A percentile compares a stretch with the other conserved stretches of the same genome.
phyloP scores from a whole-genome alignment of 2,113 vertebrate genomes.

The Penelope pileata region DNA sequence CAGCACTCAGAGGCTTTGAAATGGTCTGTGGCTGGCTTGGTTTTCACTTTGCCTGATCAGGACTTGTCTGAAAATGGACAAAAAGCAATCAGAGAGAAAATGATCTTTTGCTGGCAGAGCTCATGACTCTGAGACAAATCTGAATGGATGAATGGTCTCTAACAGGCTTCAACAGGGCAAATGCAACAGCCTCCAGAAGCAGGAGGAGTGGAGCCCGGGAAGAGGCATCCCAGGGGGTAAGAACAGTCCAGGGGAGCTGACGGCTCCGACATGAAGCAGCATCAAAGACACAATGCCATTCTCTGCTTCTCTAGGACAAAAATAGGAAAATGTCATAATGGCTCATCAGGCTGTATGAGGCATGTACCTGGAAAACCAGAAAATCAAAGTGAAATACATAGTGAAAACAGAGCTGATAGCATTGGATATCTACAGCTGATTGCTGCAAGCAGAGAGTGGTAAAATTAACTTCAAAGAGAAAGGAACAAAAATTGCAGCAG shows the following conservation, averaged over 20 bases:
- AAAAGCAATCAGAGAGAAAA: background rate
- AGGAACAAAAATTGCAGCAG: background rate
- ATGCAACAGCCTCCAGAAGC: background rate
- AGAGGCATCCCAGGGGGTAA: background rate
- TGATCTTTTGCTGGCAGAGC: background rate
- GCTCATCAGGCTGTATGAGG: background rate
- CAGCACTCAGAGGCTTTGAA: background rate
- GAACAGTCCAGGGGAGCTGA: background rate
- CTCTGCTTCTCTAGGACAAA: background rate
- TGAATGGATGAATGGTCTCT: background rate
- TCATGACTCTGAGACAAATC: background rate
- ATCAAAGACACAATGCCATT: background rate
- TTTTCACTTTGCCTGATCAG: background rate
- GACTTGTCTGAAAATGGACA: background rate
- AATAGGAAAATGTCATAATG: background rate
- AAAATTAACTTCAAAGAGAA: background rate
- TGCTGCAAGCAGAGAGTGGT: background rate
- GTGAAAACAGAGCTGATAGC: background rate
- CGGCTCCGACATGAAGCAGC: accelerated
- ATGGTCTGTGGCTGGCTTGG: background rate
- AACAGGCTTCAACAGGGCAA: background rate
- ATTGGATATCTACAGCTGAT: background rate
- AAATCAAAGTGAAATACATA: background rate
- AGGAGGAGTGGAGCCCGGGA: accelerated
- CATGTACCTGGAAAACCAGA: background rate